These are phyloP conservation scores for Baccha elongata DNA, from an alignment of 2,888 invertebrate species.

Conservation along the genomic window DNA sequence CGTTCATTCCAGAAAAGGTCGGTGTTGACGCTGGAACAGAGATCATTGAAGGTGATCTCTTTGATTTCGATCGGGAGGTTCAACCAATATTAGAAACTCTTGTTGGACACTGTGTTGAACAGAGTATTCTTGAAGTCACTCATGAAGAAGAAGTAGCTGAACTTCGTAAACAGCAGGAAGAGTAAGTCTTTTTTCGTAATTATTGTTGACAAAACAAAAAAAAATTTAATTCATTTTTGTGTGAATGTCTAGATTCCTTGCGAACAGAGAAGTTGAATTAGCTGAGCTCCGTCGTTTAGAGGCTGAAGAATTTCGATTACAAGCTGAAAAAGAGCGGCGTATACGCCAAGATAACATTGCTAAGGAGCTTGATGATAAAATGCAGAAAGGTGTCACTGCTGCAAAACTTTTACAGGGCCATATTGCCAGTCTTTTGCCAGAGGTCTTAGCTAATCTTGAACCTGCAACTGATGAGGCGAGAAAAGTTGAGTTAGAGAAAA, in stretches of 20 bases:
- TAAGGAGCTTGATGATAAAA: slow-evolving; percentile 86
- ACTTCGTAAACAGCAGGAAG: slow-evolving; percentile 87
- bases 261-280: slow-evolving; percentile 90
- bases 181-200: slow-evolving; percentile 75
- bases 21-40: slow-evolving; percentile 93
- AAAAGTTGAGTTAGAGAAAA: slow-evolving; percentile 87
- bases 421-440: slow-evolving; percentile 92
- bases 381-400: slow-evolving; percentile 91
- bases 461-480: slow-evolving; percentile 81
- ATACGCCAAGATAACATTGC: slow-evolving; percentile 88
- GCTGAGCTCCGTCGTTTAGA: slow-evolving; percentile 92
- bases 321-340: slow-evolving; percentile 88
- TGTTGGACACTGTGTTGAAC: slow-evolving; percentile 94
- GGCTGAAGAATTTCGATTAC: slow-evolving; percentile 88
- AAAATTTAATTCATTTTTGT: slow-evolving; percentile 1
- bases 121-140: slow-evolving; percentile 93
- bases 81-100: slow-evolving; percentile 94
- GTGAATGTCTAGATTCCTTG: slow-evolving; percentile 79
- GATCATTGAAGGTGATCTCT: slow-evolving; percentile 95
- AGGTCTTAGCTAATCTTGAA: slow-evolving; percentile 90
- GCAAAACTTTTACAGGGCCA: slow-evolving; percentile 93
- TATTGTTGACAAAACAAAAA: neutral
- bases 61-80: slow-evolving; percentile 96
- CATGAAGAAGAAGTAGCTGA: slow-evolving; percentile 96
- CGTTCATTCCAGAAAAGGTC: slow-evolving; percentile 90